A percentile compares a stretch with the other conserved stretches of the same genome.
These are phyloP conservation scores for Ceratina australensis DNA, from an alignment of 1,140 invertebrate species.

Conservation along the genomic window DNA sequence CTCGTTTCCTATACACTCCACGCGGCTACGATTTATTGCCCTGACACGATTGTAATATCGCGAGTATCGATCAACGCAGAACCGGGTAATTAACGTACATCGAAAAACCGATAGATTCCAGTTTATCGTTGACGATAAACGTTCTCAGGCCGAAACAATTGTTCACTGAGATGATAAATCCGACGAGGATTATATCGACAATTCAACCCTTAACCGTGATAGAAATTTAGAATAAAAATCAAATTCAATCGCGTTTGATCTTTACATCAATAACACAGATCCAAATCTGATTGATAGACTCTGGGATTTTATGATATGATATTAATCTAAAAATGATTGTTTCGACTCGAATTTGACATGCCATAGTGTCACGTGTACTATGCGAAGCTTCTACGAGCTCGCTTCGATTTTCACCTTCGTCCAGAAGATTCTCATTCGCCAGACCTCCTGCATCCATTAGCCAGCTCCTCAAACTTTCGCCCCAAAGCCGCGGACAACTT, in stretches of 20 bases:
- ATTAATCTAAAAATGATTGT: too few relatives aligned
- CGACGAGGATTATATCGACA: too few relatives aligned
- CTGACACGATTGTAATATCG: slow-evolving; percentile 16
- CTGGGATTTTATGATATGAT: too few relatives aligned
- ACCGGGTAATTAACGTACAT: neutral
- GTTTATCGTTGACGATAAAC: neutral
- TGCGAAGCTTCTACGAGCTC: neutral
- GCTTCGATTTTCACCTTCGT: neutral
- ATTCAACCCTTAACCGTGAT: too few relatives aligned
- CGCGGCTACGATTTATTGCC: neutral
- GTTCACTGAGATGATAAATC: too few relatives aligned
- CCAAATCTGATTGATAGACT: too few relatives aligned
- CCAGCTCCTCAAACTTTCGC: neutral
- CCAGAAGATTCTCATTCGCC: neutral
- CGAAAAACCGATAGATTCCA: neutral
- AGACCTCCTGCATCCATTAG: neutral
- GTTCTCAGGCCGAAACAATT: too few relatives aligned
- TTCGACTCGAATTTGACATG: too few relatives aligned
- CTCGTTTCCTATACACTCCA: neutral
- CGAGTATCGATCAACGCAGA: neutral
- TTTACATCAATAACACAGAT: too few relatives aligned
- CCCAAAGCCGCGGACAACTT: neutral
- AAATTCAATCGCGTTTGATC: too few relatives aligned
- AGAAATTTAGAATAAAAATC: too few relatives aligned
- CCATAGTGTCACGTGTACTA: too few relatives aligned